A percentile compares a stretch with the other conserved stretches of the same genome.
These are phyloP conservation scores for Ceratina japonica DNA, from an alignment of 1,140 invertebrate species.

Conservation along the genomic window DNA sequence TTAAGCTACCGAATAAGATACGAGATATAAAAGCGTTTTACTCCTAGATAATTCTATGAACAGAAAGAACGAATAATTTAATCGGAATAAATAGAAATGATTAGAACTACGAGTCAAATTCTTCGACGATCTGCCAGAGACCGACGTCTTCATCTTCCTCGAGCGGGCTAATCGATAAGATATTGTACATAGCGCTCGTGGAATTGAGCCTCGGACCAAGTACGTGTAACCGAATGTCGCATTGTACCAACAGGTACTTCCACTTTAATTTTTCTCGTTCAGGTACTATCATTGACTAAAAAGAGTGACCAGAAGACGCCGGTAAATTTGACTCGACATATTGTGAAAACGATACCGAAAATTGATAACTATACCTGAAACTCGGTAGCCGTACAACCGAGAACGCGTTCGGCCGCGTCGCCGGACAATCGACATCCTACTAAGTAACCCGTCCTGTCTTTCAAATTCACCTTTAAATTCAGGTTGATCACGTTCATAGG, in stretches of 20 bases:
- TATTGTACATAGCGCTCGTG: constrained; percentile 71
- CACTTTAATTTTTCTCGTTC: constrained; percentile 69
- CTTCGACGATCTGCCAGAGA: no score
- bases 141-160: constrained; percentile 14
- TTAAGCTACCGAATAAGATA: no score
- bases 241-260: constrained; percentile 66
- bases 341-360: neutral
- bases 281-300: constrained; percentile 66
- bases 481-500: constrained; percentile 69
- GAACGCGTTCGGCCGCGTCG: constrained; percentile 68
- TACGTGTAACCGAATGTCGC: constrained; percentile 71
- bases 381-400: constrained; percentile 67
- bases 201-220: constrained; percentile 68
- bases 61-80: no score
- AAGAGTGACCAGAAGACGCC: neutral
- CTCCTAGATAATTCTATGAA: no score
- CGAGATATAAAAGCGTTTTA: no score
- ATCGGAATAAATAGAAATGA: no score
- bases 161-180: constrained; percentile 64
- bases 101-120: no score
- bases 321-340: neutral
- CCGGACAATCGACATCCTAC: constrained; percentile 74
- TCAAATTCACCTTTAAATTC: constrained; percentile 75
- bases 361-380: constrained; percentile 65
- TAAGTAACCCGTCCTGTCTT: constrained; percentile 77